Conservation (phyloP, 2,113 vertebrate species). For the Festucalex cinctus region DNA sequence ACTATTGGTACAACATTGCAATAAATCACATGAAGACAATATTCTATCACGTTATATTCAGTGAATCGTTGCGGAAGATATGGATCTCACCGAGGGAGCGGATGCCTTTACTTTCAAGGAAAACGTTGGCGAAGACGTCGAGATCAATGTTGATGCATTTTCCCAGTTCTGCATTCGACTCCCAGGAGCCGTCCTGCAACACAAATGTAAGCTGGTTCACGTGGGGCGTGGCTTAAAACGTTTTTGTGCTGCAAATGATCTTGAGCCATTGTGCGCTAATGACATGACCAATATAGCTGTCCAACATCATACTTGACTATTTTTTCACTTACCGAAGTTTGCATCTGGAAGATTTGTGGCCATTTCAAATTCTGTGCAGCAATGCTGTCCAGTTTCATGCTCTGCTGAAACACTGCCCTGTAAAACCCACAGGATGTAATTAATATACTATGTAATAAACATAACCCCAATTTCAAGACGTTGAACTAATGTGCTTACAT, state of each 20-base stretch:
- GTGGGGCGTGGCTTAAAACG: not conserved
- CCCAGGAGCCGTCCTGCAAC: conserved; percentile 83
- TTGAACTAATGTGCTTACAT: not conserved
- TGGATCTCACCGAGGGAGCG: conserved; percentile 71
- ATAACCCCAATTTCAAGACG: not conserved
- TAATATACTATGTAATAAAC: not conserved
- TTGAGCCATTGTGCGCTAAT: not conserved
- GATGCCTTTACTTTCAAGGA: conserved; percentile 80
- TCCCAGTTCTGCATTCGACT: conserved; percentile 72
- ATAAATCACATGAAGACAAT: not conserved
- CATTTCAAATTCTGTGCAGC: conserved; percentile 40
- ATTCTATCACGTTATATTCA: not conserved
- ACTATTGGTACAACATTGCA: too few relatives aligned
- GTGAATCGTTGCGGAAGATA: not conserved
- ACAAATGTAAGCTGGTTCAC: conserved; percentile 16
- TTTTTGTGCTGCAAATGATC: not conserved
- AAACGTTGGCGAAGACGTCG: conserved; percentile 68
- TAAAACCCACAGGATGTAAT: not conserved
- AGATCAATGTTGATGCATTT: conserved; percentile 65
- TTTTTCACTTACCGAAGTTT: conserved; percentile 62
- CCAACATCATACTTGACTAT: not conserved
- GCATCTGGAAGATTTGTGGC: conserved; percentile 69
- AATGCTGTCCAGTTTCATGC: not conserved
- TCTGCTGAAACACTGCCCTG: not conserved
- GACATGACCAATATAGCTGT: not conserved